Evolutionary conservation across 2,888 invertebrate genomes (phyloP).

Genomic region (Cantharis rustica): DNA sequence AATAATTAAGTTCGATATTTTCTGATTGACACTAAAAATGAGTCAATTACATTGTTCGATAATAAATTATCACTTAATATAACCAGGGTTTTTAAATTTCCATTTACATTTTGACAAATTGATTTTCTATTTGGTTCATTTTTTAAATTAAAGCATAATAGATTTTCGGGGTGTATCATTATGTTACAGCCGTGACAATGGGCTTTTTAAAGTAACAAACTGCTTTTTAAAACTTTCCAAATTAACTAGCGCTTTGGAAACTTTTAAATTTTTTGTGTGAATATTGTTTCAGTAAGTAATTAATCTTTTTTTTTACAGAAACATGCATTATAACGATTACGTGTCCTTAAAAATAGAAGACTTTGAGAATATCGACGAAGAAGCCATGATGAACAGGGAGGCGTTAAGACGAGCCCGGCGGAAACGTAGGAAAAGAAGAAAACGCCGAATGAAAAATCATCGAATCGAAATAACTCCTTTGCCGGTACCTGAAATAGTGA

Average conservation of each 20-base stretch:
- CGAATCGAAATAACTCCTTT: conserved; percentile 39
- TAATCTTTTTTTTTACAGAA: conserved; percentile 45
- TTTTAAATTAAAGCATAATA: neutral
- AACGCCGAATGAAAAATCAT: conserved; percentile 47
- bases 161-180: neutral
- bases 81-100: neutral
- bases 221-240: neutral
- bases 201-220: neutral
- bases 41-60: neutral
- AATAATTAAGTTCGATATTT: neutral
- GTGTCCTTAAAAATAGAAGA: conserved; percentile 59
- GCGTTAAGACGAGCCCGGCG: conserved; percentile 46
- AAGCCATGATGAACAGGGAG: conserved; percentile 45
- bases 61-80: neutral
- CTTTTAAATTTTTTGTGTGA: neutral
- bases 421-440: conserved; percentile 47
- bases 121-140: neutral
- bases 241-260: neutral
- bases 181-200: neutral
- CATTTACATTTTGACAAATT: neutral
- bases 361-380: conserved; percentile 51
- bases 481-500: conserved; percentile 44
- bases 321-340: conserved; percentile 58
- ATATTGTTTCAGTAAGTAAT: neutral
- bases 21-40: neutral